phyloP scores from a whole-genome alignment of 1,140 invertebrate species.

The Tachypleus tridentatus region DNA sequence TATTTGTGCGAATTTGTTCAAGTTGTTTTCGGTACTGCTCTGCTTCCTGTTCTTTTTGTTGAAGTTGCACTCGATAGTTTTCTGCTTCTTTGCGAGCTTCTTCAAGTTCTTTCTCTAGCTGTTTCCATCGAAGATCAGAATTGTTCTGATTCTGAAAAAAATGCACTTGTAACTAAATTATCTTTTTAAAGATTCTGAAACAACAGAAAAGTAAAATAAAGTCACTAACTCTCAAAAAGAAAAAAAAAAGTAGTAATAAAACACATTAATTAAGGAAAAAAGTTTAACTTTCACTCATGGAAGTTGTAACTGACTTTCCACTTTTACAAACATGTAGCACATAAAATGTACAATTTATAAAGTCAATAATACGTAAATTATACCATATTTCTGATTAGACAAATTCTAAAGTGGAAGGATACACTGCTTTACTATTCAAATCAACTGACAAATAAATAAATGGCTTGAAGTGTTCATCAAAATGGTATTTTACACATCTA shows the following conservation, averaged over 20 bases:
- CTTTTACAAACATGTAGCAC: no score
- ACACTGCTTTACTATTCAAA: no score
- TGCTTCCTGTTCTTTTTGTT: conserved; percentile 30
- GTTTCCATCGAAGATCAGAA: conserved; percentile 1
- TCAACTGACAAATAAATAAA: no score
- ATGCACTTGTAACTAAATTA: not conserved
- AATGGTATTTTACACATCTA: no score
- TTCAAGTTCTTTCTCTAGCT: conserved; percentile 28
- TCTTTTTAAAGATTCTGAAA: not conserved
- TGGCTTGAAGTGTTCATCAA: no score
- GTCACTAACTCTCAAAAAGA: not conserved
- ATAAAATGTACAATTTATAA: no score
- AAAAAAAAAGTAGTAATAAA: not conserved
- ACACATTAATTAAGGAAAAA: no score
- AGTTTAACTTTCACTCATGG: no score
- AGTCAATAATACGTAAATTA: no score
- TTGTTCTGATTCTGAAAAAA: not conserved
- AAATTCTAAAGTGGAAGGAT: no score
- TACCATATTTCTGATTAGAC: no score
- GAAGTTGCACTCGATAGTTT: conserved; percentile 28
- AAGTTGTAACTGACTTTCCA: no score
- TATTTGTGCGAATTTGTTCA: conserved; percentile 19
- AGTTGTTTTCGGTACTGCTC: conserved; percentile 29
- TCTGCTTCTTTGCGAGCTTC: conserved; percentile 28
- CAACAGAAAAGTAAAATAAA: not conserved